A percentile compares a stretch with the other conserved stretches of the same genome.
Evolutionary conservation across 2,797 vertebrate genomes (phyloP).

Genomic region (Pempheris klunzingeri): DNA sequence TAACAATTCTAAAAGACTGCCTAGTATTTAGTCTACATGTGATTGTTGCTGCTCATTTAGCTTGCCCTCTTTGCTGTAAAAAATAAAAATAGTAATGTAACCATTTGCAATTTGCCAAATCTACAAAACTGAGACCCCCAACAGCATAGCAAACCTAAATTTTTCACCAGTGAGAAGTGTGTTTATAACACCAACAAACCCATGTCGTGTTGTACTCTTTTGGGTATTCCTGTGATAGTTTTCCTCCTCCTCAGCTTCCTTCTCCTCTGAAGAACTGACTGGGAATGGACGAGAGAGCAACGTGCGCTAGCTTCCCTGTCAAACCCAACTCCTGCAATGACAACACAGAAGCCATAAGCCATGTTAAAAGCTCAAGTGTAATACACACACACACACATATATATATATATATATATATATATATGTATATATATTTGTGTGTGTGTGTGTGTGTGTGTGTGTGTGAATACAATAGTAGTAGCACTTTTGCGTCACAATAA

Average conservation of each 20-base stretch:
- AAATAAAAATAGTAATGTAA: conserved; percentile 19
- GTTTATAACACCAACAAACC: conserved; percentile 86
- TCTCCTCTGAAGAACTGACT: conserved; percentile 98
- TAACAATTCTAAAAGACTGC: conserved; percentile 18
- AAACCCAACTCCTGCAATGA: conserved; percentile 95
- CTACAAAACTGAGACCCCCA: conserved; percentile 20
- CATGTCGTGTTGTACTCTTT: conserved; percentile 99
- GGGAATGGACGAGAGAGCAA: conserved; percentile 98
- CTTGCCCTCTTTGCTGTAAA: conserved; percentile 31
- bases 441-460: no score
- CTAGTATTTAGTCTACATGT: conserved; percentile 30
- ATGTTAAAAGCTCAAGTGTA: conserved; percentile 15
- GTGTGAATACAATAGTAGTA: no score
- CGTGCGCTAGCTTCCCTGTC: conserved; percentile 99
- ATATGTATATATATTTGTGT: no score
- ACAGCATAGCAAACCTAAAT: conserved; percentile 15
- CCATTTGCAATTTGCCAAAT: conserved; percentile 16
- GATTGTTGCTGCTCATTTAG: conserved; percentile 36
- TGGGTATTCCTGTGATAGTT: conserved; percentile 99
- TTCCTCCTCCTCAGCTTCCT: conserved; percentile 97
- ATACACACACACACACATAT: neutral
- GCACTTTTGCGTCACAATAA: conserved; percentile 4
- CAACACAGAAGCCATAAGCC: conserved; percentile 49
- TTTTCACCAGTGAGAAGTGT: neutral
- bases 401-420: neutral